A percentile compares a stretch with the other conserved stretches of the same genome.
Evolutionary conservation across 2,113 vertebrate genomes (phyloP).

Genomic region (Oplegnathus fasciatus): DNA sequence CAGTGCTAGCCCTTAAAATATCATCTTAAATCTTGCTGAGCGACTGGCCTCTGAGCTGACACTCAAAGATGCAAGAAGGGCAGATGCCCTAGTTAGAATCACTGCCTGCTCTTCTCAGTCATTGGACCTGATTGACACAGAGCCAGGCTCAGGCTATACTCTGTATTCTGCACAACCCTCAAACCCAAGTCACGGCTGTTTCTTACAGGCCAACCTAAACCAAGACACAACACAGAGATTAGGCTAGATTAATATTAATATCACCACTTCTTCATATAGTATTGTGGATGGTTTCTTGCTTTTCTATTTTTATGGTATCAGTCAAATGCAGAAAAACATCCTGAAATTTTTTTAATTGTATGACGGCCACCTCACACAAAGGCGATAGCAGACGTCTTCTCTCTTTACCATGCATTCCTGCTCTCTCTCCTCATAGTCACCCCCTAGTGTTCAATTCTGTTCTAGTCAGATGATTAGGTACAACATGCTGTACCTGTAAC

Average conservation of each 20-base stretch:
- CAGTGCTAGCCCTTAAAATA: conserved; percentile 54
- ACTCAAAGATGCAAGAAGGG: conserved; percentile 48
- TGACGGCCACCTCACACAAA: neutral
- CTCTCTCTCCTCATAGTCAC: conserved; percentile 54
- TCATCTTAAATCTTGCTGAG: conserved; percentile 57
- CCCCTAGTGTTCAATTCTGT: conserved; percentile 68
- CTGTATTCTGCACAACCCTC: conserved; percentile 12
- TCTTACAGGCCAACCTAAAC: neutral
- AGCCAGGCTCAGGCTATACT: conserved; percentile 28
- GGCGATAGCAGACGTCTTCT: neutral
- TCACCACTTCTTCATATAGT: neutral
- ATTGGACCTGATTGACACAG: conserved; percentile 27
- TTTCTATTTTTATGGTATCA: neutral
- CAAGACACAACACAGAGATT: neutral
- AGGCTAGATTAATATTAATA: neutral
- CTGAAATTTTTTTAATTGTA: neutral
- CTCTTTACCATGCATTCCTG: neutral
- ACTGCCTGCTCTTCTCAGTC: conserved; percentile 27
- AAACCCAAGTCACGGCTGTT: conserved; percentile 7
- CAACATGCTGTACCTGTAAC: conserved; percentile 2
- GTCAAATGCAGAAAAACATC: neutral
- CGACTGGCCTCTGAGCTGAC: conserved; percentile 45
- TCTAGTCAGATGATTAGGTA: neutral
- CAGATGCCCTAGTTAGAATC: conserved; percentile 54
- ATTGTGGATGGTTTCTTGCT: neutral